Conservation (phyloP, 2,888 invertebrate species). For the Ormyrus labotus region DNA sequence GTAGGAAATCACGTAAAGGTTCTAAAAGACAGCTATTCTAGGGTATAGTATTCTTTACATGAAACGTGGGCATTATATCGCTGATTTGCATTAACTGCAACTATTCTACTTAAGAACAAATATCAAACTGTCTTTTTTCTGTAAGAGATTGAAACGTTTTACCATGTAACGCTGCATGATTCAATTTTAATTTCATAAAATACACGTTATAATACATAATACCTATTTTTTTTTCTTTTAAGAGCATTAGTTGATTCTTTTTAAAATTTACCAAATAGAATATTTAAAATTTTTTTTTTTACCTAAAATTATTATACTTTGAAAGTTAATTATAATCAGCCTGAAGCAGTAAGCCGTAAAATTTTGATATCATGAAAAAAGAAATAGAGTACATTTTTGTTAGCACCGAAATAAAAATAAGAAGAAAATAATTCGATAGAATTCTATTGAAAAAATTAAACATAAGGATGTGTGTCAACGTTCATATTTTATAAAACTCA, state of each 20-base stretch:
- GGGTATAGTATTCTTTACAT: not conserved
- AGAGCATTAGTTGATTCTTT: conserved; percentile 7
- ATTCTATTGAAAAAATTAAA: not conserved
- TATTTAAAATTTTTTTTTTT: not conserved
- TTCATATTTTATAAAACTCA: not conserved
- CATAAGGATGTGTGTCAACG: not conserved
- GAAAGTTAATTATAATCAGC: conserved; percentile 19
- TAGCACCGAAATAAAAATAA: not conserved
- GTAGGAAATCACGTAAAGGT: conserved; percentile 9
- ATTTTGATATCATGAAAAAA: not conserved
- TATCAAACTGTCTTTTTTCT: conserved; percentile 15
- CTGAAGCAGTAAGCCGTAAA: conserved; percentile 40
- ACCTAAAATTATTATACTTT: conserved; percentile 9
- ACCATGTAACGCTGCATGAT: no score
- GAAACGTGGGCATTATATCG: not conserved
- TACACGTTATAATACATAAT: no score
- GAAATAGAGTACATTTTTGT: no score
- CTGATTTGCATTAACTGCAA: not conserved
- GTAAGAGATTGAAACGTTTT: not conserved
- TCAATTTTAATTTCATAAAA: no score
- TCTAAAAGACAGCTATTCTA: conserved; percentile 16
- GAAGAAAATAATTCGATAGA: not conserved
- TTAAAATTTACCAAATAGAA: not conserved
- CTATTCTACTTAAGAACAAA: conserved; percentile 20
- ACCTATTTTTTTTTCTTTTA: not conserved